A percentile compares a stretch with the other conserved stretches of the same genome.
Evolutionary conservation across 2,888 invertebrate genomes (phyloP).

Genomic region (Cerceris rybyensis): DNA sequence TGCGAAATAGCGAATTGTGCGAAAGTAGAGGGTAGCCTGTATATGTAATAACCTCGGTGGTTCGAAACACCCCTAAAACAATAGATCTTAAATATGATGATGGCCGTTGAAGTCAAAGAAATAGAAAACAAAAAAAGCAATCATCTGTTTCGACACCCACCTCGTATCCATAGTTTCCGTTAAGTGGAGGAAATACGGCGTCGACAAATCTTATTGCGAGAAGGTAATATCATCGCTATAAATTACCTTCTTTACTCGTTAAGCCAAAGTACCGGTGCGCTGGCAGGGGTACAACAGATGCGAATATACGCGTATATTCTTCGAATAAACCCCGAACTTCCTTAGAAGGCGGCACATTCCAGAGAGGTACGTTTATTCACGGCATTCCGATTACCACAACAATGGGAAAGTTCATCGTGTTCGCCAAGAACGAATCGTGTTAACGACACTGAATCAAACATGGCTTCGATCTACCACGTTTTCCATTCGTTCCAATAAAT

Average conservation of each 20-base stretch:
- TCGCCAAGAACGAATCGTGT: slow-evolving; percentile 10
- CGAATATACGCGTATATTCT: slow-evolving; percentile 7
- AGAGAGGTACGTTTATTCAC: slow-evolving; percentile 8
- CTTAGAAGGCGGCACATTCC: slow-evolving; percentile 12
- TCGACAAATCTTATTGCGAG: slow-evolving; percentile 9
- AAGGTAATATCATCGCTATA: slow-evolving; percentile 20
- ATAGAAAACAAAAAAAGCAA: too few species aligned
- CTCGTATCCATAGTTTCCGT: neutral
- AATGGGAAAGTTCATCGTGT: slow-evolving; percentile 40
- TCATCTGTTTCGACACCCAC: neutral
- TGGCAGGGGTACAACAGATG: neutral
- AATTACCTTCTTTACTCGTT: slow-evolving; percentile 44
- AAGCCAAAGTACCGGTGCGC: slow-evolving; percentile 10
- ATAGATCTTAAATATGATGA: too few species aligned
- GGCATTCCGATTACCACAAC: slow-evolving; percentile 51
- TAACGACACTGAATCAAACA: slow-evolving; percentile 21
- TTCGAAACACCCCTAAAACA: too few species aligned
- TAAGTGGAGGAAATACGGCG: slow-evolving; percentile 5
- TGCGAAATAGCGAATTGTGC: too few species aligned
- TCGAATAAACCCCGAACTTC: slow-evolving; percentile 36
- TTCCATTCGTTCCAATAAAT: neutral
- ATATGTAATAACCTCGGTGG: too few species aligned
- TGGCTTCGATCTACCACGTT: slow-evolving; percentile 28
- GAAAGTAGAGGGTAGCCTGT: too few species aligned
- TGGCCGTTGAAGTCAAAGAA: too few species aligned